phyloP scores from a whole-genome alignment of 1,140 invertebrate species.

The Scaptomyza pallida region DNA sequence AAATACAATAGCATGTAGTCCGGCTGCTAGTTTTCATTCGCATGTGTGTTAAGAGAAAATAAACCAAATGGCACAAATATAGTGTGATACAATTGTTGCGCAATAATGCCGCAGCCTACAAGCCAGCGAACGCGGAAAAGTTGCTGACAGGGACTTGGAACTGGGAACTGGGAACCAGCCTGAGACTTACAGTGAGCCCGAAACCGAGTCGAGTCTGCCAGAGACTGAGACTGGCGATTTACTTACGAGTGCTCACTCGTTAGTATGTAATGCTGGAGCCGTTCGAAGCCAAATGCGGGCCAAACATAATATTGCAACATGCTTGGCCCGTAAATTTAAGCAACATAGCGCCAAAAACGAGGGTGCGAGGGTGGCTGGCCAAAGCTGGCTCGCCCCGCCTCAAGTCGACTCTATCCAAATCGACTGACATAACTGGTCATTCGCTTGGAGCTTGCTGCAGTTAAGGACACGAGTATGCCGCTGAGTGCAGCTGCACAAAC shows the following conservation, averaged over 20 bases:
- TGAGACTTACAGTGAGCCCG: constrained; percentile 18
- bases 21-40: neutral
- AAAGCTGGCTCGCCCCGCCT: constrained; percentile 53
- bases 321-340: constrained; percentile 63
- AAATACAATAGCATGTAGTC: neutral
- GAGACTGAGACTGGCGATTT: constrained; percentile 15
- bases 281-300: constrained; percentile 79
- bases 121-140: constrained; percentile 47
- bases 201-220: neutral
- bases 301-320: constrained; percentile 79
- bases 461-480: constrained; percentile 71
- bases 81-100: constrained; percentile 76
- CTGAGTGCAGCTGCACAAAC: constrained; percentile 76
- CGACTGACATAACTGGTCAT: constrained; percentile 80
- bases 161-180: constrained; percentile 26
- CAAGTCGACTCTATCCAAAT: constrained; percentile 52
- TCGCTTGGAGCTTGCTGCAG: constrained; percentile 62
- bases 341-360: constrained; percentile 62
- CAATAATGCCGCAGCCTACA: constrained; percentile 52
- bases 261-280: constrained; percentile 50
- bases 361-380: constrained; percentile 73
- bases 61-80: constrained; percentile 79
- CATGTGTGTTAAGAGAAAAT: constrained; percentile 73
- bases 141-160: constrained; percentile 25
- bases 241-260: constrained; percentile 55